phyloP scores from a whole-genome alignment of 2,888 invertebrate species.

The Melieria picta region DNA sequence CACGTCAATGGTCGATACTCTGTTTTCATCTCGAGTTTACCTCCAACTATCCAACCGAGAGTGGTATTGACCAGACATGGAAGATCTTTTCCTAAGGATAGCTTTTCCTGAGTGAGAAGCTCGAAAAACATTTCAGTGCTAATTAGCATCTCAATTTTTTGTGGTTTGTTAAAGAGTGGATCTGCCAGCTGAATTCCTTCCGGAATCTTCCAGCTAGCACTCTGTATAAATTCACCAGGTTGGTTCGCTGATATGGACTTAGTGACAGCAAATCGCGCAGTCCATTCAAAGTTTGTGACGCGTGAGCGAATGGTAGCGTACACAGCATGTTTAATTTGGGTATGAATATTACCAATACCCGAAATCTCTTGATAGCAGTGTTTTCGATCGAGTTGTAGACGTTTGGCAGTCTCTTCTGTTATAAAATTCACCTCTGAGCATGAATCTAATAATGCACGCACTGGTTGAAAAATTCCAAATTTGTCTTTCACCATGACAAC shows the following conservation, averaged over 20 bases:
- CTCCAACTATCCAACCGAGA: slow-evolving; percentile 32
- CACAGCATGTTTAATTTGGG: slow-evolving; percentile 25
- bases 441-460: slow-evolving; percentile 30
- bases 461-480: slow-evolving; percentile 22
- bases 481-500: slow-evolving; percentile 25
- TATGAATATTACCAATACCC: slow-evolving; percentile 31
- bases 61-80: slow-evolving; percentile 27
- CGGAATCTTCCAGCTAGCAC: slow-evolving; percentile 22
- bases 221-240: slow-evolving; percentile 22
- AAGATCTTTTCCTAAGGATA: slow-evolving; percentile 24
- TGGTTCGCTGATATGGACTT: slow-evolving; percentile 34
- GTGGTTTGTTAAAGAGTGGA: slow-evolving; percentile 27
- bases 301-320: slow-evolving; percentile 33
- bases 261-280: slow-evolving; percentile 28
- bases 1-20: neutral
- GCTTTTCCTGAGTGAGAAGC: slow-evolving; percentile 28
- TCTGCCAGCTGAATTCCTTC: slow-evolving; percentile 24
- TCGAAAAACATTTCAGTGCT: slow-evolving; percentile 37
- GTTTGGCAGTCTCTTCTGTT: slow-evolving; percentile 34
- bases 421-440: slow-evolving; percentile 32
- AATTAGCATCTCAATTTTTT: slow-evolving; percentile 31
- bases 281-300: slow-evolving; percentile 29
- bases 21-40: neutral
- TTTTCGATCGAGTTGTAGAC: slow-evolving; percentile 28
- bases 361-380: slow-evolving; percentile 28